phyloP scores from a whole-genome alignment of 2,113 vertebrate genomes.

The Semnornis frantzii region DNA sequence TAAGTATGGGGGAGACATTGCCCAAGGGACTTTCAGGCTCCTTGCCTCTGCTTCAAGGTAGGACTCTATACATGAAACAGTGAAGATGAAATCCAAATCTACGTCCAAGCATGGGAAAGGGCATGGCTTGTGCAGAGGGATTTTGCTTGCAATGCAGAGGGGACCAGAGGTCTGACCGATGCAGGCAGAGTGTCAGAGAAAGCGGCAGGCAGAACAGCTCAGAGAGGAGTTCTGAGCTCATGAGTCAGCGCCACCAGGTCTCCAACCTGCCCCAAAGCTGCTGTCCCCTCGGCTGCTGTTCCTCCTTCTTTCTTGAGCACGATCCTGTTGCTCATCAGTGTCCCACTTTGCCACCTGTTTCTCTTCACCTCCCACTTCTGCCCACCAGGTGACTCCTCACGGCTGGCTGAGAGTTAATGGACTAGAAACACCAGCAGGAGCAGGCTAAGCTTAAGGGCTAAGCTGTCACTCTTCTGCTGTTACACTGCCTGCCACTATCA shows the following conservation, averaged over 20 bases:
- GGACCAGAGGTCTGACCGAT: background rate
- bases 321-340: fast-evolving
- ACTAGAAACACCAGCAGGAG: background rate
- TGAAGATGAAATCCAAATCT: background rate
- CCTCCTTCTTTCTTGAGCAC: background rate
- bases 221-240: background rate
- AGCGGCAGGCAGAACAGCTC: background rate
- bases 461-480: background rate
- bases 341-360: background rate
- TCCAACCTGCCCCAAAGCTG: background rate
- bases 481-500: background rate
- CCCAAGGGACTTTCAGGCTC: background rate
- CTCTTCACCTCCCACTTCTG: background rate
- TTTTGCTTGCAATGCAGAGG: background rate
- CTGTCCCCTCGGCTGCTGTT: background rate
- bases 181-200: background rate
- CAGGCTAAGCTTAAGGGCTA: background rate
- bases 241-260: background rate
- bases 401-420: background rate
- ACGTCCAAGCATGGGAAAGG: fast-evolving
- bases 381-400: background rate
- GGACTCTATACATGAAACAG: background rate
- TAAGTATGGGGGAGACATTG: background rate
- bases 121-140: background rate
- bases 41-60: background rate